Conservation (phyloP, 1,140 invertebrate genomes). For the Psix sp. region DNA sequence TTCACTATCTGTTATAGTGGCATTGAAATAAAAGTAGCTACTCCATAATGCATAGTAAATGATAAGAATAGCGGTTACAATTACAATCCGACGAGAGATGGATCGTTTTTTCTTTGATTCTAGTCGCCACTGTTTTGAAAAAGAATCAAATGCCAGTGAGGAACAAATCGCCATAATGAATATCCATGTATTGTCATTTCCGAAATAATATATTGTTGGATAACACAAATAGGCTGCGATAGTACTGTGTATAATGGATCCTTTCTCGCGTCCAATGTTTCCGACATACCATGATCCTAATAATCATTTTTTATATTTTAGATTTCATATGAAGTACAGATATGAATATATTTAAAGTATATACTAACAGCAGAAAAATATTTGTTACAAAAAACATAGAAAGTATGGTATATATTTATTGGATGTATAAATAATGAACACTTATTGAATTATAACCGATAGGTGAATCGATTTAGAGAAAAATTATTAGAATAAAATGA, state of each 20-base stretch:
- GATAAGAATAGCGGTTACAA: conserved; percentile 79
- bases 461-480: no score
- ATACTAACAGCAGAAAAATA: no score
- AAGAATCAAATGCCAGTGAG: conserved; percentile 83
- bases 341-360: not conserved
- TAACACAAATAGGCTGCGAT: conserved; percentile 83
- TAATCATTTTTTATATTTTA: not conserved
- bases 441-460: no score
- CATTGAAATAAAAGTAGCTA: conserved; percentile 93
- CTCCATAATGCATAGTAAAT: conserved; percentile 86
- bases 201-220: conserved; percentile 81
- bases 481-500: no score
- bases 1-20: conserved; percentile 88
- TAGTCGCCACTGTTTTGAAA: conserved; percentile 87
- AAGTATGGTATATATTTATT: no score
- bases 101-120: conserved; percentile 78
- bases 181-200: conserved; percentile 83
- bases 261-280: conserved; percentile 90
- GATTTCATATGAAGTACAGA: no score
- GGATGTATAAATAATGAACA: no score
- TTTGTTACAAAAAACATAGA: no score
- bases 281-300: conserved; percentile 92
- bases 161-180: conserved; percentile 81
- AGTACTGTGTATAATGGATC: conserved; percentile 82
- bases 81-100: conserved; percentile 73